A percentile compares a stretch with the other conserved stretches of the same genome.
Conservation (phyloP, 2,113 vertebrate species). For the Cynoglossus semilaevis region DNA sequence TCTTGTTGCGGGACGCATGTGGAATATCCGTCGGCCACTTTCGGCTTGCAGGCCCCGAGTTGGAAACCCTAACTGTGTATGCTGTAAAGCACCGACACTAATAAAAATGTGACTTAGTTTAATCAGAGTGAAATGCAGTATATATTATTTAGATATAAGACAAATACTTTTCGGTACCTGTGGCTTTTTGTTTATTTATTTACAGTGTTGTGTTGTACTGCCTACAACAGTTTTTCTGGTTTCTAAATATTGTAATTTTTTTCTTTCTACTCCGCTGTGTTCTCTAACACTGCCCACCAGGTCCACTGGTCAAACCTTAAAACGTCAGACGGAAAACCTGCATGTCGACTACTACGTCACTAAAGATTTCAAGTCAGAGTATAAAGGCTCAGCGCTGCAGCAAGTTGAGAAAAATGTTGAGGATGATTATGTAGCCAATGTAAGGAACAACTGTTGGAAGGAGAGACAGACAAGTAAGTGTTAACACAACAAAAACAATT, state of each 20-base stretch:
- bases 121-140: no score
- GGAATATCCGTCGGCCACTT: no score
- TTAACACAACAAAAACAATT: not conserved
- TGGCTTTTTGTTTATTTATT: no score
- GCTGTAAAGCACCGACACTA: no score
- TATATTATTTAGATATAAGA: no score
- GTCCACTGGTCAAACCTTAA: constrained; percentile 89
- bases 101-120: no score
- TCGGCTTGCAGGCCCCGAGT: no score
- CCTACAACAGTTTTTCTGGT: no score
- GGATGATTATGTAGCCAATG: constrained; percentile 93
- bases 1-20: no score
- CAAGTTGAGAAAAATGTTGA: constrained; percentile 96
- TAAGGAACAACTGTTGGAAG: constrained; percentile 97
- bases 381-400: constrained; percentile 86
- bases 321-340: constrained; percentile 92
- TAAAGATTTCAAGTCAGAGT: constrained; percentile 94
- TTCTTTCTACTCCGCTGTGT: not conserved
- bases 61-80: no score
- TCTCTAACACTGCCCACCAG: constrained; percentile 70
- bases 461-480: constrained; percentile 95
- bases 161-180: no score
- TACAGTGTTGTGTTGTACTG: no score
- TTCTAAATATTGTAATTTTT: not conserved
- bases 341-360: constrained; percentile 88